Evolutionary conservation across 2,113 vertebrate species (phyloP).

Genomic region (Scatophagus argus): DNA sequence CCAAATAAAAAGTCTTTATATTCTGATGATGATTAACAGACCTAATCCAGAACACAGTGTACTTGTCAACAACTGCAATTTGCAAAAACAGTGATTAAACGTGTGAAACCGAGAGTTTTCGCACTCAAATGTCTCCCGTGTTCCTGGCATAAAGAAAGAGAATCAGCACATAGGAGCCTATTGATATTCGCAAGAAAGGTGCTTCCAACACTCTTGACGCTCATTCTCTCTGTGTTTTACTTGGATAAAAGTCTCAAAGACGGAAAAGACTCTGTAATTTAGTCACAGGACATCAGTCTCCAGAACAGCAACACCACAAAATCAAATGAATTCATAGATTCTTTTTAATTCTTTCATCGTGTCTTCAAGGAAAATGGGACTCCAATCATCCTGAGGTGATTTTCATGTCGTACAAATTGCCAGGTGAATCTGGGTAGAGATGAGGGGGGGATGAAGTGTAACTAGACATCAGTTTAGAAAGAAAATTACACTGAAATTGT

Average conservation of each 20-base stretch:
- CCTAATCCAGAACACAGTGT: constrained; percentile 28
- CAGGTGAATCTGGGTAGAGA: constrained; percentile 23
- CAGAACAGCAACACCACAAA: background rate
- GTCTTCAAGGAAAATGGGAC: background rate
- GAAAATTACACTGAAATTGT: constrained; percentile 18
- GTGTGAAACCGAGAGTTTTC: constrained; percentile 49
- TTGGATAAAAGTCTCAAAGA: background rate
- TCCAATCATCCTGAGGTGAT: background rate
- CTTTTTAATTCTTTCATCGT: background rate
- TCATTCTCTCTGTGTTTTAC: background rate
- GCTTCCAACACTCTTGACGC: background rate
- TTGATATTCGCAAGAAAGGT: constrained; percentile 23
- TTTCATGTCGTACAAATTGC: constrained; percentile 7
- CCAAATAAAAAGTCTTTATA: constrained; percentile 5
- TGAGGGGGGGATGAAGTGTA: background rate
- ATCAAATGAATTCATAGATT: background rate
- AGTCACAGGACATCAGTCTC: too few species aligned
- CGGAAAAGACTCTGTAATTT: background rate
- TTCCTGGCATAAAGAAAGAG: constrained; percentile 10
- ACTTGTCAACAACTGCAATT: constrained; percentile 36
- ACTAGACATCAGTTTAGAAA: constrained; percentile 5
- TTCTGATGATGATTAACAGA: constrained; percentile 8
- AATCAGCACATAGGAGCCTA: constrained; percentile 19
- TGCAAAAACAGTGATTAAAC: constrained; percentile 35
- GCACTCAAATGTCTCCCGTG: constrained; percentile 22